Evolutionary conservation across 2,113 vertebrate species (phyloP).

Genomic region (Pseudorectes ferrugineus): DNA sequence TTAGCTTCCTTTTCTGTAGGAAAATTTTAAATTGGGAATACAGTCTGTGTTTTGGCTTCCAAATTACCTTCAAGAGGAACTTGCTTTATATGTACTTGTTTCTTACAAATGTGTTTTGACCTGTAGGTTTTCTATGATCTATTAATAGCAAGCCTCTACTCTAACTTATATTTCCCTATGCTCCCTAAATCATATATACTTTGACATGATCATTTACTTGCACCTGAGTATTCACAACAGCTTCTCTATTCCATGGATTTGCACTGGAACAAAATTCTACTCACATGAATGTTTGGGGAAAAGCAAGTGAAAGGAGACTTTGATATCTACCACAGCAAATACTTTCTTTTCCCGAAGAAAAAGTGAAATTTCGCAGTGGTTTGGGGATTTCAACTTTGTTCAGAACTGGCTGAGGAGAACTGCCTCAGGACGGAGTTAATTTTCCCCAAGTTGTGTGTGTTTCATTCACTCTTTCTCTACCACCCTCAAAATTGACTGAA

Average conservation of each 20-base stretch:
- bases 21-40: not conserved
- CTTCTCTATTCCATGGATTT: not conserved
- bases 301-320: constrained; percentile 1
- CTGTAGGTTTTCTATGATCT: not conserved
- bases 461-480: not conserved
- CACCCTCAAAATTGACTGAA: not conserved
- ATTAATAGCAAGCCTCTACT: not conserved
- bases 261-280: not conserved
- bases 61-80: not conserved
- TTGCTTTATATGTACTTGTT: not conserved
- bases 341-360: not conserved
- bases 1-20: not conserved
- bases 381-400: not conserved
- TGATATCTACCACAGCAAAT: not conserved
- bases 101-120: not conserved
- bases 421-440: not conserved
- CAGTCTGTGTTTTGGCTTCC: not conserved
- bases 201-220: not conserved
- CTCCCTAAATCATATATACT: not conserved
- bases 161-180: not conserved
- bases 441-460: not conserved
- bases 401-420: not conserved
- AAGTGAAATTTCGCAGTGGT: not conserved
- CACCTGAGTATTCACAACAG: not conserved
- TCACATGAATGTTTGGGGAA: not conserved